Base-by-base conservation (phyloP, 2,113 vertebrate species). In the Tor tambroides region DNA sequence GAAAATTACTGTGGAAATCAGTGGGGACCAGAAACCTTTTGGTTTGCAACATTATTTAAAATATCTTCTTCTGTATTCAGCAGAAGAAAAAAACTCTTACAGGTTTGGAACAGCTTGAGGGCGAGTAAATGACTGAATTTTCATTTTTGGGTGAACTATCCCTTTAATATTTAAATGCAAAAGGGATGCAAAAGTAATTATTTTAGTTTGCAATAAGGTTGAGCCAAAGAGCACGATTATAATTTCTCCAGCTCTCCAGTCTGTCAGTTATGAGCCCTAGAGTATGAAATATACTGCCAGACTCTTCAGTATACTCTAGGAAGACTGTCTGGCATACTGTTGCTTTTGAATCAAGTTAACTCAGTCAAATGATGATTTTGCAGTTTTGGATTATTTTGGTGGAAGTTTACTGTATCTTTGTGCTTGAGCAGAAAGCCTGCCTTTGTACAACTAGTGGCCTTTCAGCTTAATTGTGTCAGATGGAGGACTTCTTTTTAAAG, bases 401-500 rank as follows among this genome's bases (percentile, higher is more conserved):
- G 4, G 15, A 69, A 4, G 30, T 35, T 69, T 1, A 19, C 4
- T 21, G 17, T 32, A 35, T 71, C 30, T 35, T 71, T 17, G 7
- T 21, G 30, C 67, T 21, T 74, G 71, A 74, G 35, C 21, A 74
- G 9, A 41, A 43, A 74, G 71, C 71, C 21, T 74, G 2, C 19
- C 9, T 12, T 74, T 41, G 51, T 54, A 19, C 15, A 54, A 54
- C 51, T 17, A 54, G 6, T 54, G 51, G 51, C 17, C 51, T 54
- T 54, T 54, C 51, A 54, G 51, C 51, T 15, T 54, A 54, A 95
- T 94, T 95, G 94, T 95, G 94, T 92, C 93, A 95, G 93, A 94
- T 94, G 93, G 92, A 92, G 94, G 94, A 94, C 93, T 94, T 94
- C 93, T 95, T 88, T 94, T 91, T 92, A 93, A 95, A 94, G 93